Base-by-base conservation (phyloP, 30 jellyfish, hydroid and myxozoan species). In the Sanderia malayensis region DNA sequence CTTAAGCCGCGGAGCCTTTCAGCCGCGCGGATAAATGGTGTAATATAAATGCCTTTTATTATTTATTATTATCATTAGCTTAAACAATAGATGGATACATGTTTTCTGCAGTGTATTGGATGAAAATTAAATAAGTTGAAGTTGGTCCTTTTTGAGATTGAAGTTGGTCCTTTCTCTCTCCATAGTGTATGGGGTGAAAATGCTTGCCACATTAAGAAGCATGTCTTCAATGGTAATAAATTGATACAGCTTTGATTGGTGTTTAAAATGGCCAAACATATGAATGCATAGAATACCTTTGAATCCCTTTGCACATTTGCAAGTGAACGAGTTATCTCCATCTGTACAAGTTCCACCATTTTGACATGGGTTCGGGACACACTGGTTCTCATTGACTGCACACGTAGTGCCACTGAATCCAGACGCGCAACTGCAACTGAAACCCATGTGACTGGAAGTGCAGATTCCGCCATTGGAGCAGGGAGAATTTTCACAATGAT, bases 391-490 rank as follows among this genome's bases (percentile, higher is more conserved):
- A 6, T 76, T 63, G 1, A 57, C 45, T 20, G 70, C 70, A 52
- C 89, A 92, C 59, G 61, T 61, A 26, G 68, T 53, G 28, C 96
- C 96, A 45, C 18, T 31, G 55, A 47, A 93, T 0, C 99, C 99
- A 47, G 60, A 31, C 30, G 17, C 61, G 58, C 99, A 93, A 17
- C 82, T 74, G 59, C 99, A 93, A 22, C 23, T 22, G 69, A 93
- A 93, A 4, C 80, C 80, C 20, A 52, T 37, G 13, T 52, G 46
- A 4, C 70, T 76, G 55, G 83, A 61, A 10, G 30, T 27, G 67
- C 99, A 93, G 0, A 64, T 58, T 23, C 95, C 99, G 6, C 84
- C 88, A 66, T 93, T 80, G 26, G 7, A 62, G 71, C 99, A 93
- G 0, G 99, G 99, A 0, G 64, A 20, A 22, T 76, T 80, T 25